phyloP scores from a whole-genome alignment of 1,140 invertebrate species.

The Neodiprion virginianus region DNA sequence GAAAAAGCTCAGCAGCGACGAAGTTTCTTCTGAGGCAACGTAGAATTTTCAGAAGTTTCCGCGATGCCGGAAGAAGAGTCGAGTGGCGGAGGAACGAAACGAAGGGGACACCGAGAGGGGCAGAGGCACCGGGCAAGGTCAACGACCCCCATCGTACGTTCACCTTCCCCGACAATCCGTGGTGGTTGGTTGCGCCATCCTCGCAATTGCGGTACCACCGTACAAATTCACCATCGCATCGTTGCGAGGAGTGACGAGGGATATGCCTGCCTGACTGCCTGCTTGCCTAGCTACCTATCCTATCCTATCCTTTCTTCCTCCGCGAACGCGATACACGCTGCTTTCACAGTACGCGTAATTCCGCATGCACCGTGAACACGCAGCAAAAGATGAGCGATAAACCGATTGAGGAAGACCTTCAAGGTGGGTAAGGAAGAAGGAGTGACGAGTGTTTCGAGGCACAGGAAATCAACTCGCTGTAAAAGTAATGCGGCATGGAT shows the following conservation, averaged over 20 bases:
- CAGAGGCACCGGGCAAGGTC: constrained; percentile 37
- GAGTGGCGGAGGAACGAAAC: background rate
- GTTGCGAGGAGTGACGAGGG: constrained; percentile 25
- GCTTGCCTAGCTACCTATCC: constrained; percentile 7
- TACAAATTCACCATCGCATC: constrained; percentile 35
- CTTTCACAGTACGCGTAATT: background rate
- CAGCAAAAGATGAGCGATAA: too few relatives aligned
- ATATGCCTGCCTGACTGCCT: background rate
- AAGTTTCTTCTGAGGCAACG: background rate
- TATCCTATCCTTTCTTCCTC: constrained; percentile 21
- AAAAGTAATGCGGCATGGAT: too few relatives aligned
- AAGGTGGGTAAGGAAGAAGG: too few relatives aligned
- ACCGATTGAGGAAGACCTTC: too few relatives aligned
- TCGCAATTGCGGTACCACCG: background rate
- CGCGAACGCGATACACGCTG: background rate
- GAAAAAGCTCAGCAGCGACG: background rate
- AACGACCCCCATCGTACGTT: constrained; percentile 59
- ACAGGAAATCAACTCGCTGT: too few relatives aligned
- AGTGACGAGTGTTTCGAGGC: too few relatives aligned
- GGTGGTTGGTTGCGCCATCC: constrained; percentile 19
- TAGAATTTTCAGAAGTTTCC: background rate
- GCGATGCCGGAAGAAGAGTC: constrained; percentile 6
- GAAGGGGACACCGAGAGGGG: constrained; percentile 9
- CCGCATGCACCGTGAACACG: too few relatives aligned
- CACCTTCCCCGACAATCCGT: constrained; percentile 51